phyloP scores from a whole-genome alignment of 2,797 vertebrate species.

The Peromyscus aztecus region DNA sequence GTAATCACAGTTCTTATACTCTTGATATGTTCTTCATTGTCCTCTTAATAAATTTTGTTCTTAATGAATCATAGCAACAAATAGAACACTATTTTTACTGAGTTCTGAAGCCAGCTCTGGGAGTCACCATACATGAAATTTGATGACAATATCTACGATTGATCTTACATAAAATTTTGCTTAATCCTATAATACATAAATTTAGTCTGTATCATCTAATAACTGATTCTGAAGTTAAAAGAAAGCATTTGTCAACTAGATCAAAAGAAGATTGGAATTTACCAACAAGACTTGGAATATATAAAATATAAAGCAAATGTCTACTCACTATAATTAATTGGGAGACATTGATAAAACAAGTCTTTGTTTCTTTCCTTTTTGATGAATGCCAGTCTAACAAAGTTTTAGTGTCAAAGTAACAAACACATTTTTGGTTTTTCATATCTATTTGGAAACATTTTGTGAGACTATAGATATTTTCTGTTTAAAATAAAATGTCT shows the following conservation, averaged over 20 bases:
- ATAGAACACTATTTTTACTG: conserved; percentile 55
- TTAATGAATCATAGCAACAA: conserved; percentile 44
- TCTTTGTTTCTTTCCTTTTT: conserved; percentile 26
- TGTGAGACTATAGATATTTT: conserved; percentile 17
- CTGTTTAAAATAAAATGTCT: background rate
- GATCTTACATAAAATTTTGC: conserved; percentile 69
- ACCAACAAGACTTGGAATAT: background rate
- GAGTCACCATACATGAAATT: conserved; percentile 19
- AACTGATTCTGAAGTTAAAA: conserved; percentile 61
- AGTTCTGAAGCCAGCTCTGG: conserved; percentile 56
- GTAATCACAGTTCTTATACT: too few species aligned
- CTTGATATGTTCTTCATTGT: too few species aligned
- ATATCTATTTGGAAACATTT: background rate
- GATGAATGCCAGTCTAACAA: background rate
- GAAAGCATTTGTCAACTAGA: conserved; percentile 67
- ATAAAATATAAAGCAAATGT: background rate
- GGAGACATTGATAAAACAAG: background rate
- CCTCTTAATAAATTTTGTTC: too few species aligned
- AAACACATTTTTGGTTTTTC: background rate
- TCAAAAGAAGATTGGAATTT: conserved; percentile 42
- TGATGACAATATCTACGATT: conserved; percentile 77
- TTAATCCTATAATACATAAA: conserved; percentile 62
- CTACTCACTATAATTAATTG: background rate
- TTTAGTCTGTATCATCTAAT: conserved; percentile 45
- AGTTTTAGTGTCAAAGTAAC: background rate